Base-by-base conservation (phyloP, 1,140 invertebrate genomes). In the Sesamia nonagrioides region DNA sequence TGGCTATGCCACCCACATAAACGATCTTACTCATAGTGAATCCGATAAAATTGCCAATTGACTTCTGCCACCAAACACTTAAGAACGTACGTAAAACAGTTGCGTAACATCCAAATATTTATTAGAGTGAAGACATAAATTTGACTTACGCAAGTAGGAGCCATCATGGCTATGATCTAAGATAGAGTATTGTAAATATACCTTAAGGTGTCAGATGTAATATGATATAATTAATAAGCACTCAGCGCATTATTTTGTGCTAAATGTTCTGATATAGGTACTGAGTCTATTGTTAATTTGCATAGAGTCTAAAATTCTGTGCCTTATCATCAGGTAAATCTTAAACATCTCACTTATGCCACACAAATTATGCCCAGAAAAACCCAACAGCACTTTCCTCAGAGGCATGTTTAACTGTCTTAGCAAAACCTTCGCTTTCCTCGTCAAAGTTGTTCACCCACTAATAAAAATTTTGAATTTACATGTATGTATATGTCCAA, bases 31-130 rank as follows among this genome's bases (percentile, higher is more conserved):
- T 40, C 73, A 61, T 75, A 75, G 42, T 75, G 73, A 75, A 61
- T 75, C 73, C 37, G 58, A 35, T 42, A n/a, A 61, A 63, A 75
- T 75, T 61, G 73, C 73, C 73, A 75, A 75, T 75, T 75, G 73
- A 75, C 73, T 75, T 75, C 56, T 75, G 73, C 73, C 58, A 75
- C 73, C 27, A 75, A 75, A 75, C 73, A 75, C 73, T 75, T 75
- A 75, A 35, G 58, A 63, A 17, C 73, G 73, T 61, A 63, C 73
- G 73, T 75, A 75, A 75, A 75, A 75, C 73, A 48, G 66, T 75
- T 75, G 56, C 58, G 73, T 61, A 75, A 75, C 73, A 63, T 35
- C 56, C 27, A 61, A 75, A 75, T 63, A 63, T 75, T 75, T 63
- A 75, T 63, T 75, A 35, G 58, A 61, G 73, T 50, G 56, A 75